These are phyloP conservation scores for Colletes gigas DNA, from an alignment of 1,140 invertebrate genomes.

Conservation along the genomic window DNA sequence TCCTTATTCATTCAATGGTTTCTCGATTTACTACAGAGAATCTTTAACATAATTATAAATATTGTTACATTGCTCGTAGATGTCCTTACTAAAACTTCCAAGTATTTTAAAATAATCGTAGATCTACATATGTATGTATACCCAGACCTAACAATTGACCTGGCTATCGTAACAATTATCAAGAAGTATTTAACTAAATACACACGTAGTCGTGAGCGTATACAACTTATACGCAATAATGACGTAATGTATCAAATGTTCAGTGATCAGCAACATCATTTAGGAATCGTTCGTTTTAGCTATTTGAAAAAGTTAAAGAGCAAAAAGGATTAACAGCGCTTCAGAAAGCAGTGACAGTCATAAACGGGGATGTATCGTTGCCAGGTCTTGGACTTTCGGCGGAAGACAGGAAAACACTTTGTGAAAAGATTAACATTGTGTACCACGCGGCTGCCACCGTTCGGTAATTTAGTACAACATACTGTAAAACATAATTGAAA, in stretches of 20 bases:
- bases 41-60: no score
- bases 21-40: neutral
- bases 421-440: conserved; percentile 89
- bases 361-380: conserved; percentile 89
- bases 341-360: conserved; percentile 85
- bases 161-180: no score
- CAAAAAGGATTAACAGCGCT: conserved; percentile 82
- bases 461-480: conserved; percentile 73
- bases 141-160: no score
- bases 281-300: conserved; percentile 79
- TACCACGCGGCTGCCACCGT: conserved; percentile 96
- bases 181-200: no score
- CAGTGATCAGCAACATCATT: neutral
- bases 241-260: no score
- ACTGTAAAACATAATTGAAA: neutral
- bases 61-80: no score
- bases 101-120: no score
- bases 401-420: conserved; percentile 86
- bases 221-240: no score
- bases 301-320: conserved; percentile 88
- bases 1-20: neutral
- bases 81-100: no score
- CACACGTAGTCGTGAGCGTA: no score
- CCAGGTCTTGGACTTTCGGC: conserved; percentile 88
- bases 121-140: no score